Base-by-base conservation (phyloP, 2,888 invertebrate genomes). In the Acronicta alni region DNA sequence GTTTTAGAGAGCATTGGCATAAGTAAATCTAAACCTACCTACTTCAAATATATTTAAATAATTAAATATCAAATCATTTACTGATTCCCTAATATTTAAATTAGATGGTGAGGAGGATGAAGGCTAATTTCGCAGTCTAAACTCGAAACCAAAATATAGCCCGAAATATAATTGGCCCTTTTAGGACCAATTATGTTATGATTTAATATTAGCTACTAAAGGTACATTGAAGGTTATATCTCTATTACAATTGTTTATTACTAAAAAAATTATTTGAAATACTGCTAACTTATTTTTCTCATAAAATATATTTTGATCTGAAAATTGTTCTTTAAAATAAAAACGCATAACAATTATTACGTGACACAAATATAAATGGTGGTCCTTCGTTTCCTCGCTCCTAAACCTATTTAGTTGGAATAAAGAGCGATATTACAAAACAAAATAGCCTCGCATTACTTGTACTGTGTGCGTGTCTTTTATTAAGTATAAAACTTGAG, bases 401-500 rank as follows among this genome's bases (percentile, higher is more conserved):
- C 60, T 69, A 63, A 64, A 70, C 60, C 64, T 72, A 74, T 78
- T 72, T 69, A 62, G 67, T 63, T 61, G 46, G 56, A 77, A 73
- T 74, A 68, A 67, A 72, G 64, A 75, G 58, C 49, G 58, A 64
- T 72, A 75, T 70, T 67, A 67, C 56, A 60, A 52, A 62, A 59
- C 49, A 73, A 79, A 82, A 80, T 73, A 64, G 72, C 68, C 59
- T 59, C 61, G 48, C 69, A 75, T 78, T 81, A 81, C 80, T 82
- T 76, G 75, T 78, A 67, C 76, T 75, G 63, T 62, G 69, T 75
- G 72, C 80, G 79, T 82, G 75, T 82, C 78, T 80, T 85, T 86
- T 86, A 87, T 87, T 81, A 84, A 81, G 81, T 84, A 82, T 83
- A 81, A 84, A 87, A 85, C 82, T 86, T 83, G 77, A 74, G 68